Evolutionary conservation across 2,888 invertebrate species (phyloP).

Genomic region (Penaeus monodon): DNA sequence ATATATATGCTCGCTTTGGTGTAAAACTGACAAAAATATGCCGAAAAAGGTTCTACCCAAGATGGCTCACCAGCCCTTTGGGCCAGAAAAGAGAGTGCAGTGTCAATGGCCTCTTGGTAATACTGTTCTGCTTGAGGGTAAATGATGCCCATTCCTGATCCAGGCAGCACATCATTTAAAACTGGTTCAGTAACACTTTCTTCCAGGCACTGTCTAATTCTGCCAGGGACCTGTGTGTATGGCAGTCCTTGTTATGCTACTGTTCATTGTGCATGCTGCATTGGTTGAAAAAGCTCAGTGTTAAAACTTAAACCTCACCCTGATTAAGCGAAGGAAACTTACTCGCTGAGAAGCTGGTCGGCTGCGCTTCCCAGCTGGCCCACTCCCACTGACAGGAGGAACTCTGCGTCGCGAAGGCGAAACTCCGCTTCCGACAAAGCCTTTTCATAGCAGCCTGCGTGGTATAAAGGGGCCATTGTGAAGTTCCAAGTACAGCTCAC

Average conservation of each 20-base stretch:
- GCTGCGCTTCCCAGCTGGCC: slow-evolving; percentile 6
- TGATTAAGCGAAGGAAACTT: not conserved
- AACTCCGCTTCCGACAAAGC: no score
- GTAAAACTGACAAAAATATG: no score
- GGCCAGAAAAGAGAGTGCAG: slow-evolving; percentile 27
- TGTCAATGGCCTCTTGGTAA: no score
- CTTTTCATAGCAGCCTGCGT: slow-evolving; percentile 67
- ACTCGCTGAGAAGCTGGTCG: slow-evolving; percentile 23
- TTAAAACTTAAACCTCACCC: no score
- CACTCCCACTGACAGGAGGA: slow-evolving; percentile 58
- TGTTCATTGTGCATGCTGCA: not conserved
- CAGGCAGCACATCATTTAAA: slow-evolving; percentile 74
- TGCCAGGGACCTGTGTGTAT: not conserved
- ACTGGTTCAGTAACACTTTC: slow-evolving; percentile 72
- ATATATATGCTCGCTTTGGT: no score
- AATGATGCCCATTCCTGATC: slow-evolving; percentile 62
- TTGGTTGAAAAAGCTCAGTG: no score
- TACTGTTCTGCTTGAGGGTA: no score
- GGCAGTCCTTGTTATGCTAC: not conserved
- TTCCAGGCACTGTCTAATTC: no score
- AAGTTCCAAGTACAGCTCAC: slow-evolving; percentile 73
- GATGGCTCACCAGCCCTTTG: slow-evolving; percentile 18
- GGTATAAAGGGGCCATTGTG: slow-evolving; percentile 74
- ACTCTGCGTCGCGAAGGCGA: no score
- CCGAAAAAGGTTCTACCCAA: slow-evolving; percentile 25